These are phyloP conservation scores for Cephalopterus ornatus DNA, from an alignment of 2,113 vertebrate genomes.

Conservation along the genomic window DNA sequence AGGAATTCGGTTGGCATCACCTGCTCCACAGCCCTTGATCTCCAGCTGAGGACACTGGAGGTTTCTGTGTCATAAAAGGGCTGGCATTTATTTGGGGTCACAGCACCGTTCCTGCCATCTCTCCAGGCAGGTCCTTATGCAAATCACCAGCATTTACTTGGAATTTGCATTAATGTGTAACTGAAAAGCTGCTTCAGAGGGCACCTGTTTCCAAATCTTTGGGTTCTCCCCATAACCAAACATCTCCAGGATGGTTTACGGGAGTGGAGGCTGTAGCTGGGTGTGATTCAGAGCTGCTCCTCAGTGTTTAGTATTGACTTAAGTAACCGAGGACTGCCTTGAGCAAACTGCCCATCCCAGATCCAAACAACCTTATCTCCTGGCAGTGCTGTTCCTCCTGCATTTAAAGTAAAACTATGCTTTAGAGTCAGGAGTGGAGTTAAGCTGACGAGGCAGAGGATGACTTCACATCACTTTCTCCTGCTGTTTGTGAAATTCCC, in stretches of 20 bases:
- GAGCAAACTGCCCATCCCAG: slow-evolving; percentile 31
- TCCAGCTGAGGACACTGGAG: neutral
- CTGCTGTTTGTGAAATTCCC: neutral
- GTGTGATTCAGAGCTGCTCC: neutral
- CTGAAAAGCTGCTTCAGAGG: neutral
- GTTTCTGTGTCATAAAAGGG: neutral
- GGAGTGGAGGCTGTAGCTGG: neutral
- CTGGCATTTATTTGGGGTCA: neutral
- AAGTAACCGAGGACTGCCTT: neutral
- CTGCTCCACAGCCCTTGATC: neutral
- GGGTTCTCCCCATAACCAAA: neutral
- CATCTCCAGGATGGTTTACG: neutral
- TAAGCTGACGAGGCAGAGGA: accelerated
- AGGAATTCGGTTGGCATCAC: neutral
- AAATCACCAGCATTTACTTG: neutral
- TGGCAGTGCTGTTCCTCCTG: neutral
- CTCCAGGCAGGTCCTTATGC: neutral
- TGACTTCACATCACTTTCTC: neutral
- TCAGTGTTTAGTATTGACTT: neutral
- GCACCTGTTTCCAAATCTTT: neutral
- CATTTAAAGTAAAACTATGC: neutral
- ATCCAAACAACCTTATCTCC: slow-evolving; percentile 27
- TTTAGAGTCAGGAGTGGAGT: neutral
- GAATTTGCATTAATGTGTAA: neutral
- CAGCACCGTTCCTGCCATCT: neutral